Evolutionary conservation across 2,797 vertebrate genomes (phyloP).

Genomic region (Crocidura indochinensis): DNA sequence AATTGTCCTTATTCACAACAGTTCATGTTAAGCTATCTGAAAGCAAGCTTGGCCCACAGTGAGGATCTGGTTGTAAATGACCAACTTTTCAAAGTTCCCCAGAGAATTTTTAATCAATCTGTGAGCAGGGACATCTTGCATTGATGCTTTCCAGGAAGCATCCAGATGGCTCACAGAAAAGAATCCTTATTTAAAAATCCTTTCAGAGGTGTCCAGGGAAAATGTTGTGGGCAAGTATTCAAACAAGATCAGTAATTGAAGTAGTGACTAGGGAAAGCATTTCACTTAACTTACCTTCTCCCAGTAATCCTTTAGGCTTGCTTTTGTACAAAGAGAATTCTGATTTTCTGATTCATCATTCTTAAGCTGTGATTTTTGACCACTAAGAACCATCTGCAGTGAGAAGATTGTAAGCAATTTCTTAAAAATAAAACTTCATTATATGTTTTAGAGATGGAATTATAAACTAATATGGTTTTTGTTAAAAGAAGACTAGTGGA

Average conservation of each 20-base stretch:
- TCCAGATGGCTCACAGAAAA: slow-evolving; percentile 81
- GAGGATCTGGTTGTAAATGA: slow-evolving; percentile 77
- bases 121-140: slow-evolving; percentile 68
- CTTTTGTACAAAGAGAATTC: slow-evolving; percentile 52
- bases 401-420: slow-evolving; percentile 34
- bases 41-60: slow-evolving; percentile 62
- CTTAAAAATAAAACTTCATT: slow-evolving; percentile 38
- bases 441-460: slow-evolving; percentile 30
- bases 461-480: slow-evolving; percentile 50
- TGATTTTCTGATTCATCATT: slow-evolving; percentile 46
- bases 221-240: slow-evolving; percentile 74
- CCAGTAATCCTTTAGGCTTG: slow-evolving; percentile 32
- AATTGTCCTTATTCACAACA: background rate
- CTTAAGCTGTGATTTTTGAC: slow-evolving; percentile 60
- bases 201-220: slow-evolving; percentile 76
- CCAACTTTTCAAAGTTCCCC: slow-evolving; percentile 69
- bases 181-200: slow-evolving; percentile 78
- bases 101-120: slow-evolving; percentile 75
- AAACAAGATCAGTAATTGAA: slow-evolving; percentile 76
- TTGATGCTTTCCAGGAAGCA: slow-evolving; percentile 82
- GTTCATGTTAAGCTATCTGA: slow-evolving; percentile 53
- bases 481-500: slow-evolving; percentile 32
- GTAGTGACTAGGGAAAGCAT: slow-evolving; percentile 37
- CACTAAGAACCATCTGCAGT: background rate
- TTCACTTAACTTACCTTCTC: slow-evolving; percentile 64